Base-by-base conservation (phyloP, 2,797 vertebrate genomes). In the Neostethus bicornis region DNA sequence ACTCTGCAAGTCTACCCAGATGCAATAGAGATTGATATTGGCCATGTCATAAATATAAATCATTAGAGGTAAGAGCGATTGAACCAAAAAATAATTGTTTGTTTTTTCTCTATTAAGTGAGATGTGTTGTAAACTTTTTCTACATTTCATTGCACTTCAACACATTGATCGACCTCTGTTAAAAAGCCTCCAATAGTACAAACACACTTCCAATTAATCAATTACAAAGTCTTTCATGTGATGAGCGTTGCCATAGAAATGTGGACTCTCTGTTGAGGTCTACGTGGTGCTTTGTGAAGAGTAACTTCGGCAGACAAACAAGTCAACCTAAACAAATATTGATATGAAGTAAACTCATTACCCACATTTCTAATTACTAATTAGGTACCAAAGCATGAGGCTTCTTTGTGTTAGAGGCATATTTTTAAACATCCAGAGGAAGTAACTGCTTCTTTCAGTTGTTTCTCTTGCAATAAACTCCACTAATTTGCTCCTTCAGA, bases 171-270 rank as follows among this genome's bases (percentile, higher is more conserved):
- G 12, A 19, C 21, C 5, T 28, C 12, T 7, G 42, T 29, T 25
- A 12, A n/a, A 12, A 53, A 43, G 10, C 21, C 28, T 16, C 39
- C 16, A 29, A 31, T 46, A 39, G 20, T 16, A 34, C 32, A 48
- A 48, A 48, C 10, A 16, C 34, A 9, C 9, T 8, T 28, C 13
- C 16, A 13, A 19, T 38, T 38, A 39, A 58, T 58, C 44, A 29
- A 39, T 28, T 34, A 29, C 5, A 20, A 34, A 20, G 39, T 24
- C 29, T 11, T 12, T 58, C 44, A 16, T 23, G 44, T 31, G 25
- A 37, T 29, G 24, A 37, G 32, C 4, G 43, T 29, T 46, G 14
- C 44, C 21, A 21, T 38, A 34, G 34, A 16, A 38, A 47, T 34
- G 14, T 17, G 25, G 20, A 17, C 5, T 39, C 47, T 56, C 21